Conservation (phyloP, 2,888 invertebrate species). For the Apodemia hepburni region DNA sequence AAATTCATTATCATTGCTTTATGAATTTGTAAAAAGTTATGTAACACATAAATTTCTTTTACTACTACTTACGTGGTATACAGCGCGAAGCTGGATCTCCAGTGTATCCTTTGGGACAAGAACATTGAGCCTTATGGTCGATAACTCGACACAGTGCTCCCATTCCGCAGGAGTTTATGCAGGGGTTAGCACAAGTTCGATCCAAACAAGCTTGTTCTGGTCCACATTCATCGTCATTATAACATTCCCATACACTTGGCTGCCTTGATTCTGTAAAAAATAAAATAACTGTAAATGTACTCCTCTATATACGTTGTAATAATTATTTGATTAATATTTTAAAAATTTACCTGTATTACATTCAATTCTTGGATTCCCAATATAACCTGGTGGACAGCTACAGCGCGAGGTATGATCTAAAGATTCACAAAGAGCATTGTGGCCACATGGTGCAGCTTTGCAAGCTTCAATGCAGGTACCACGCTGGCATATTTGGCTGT, state of each 20-base stretch:
- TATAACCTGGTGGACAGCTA: slow-evolving; percentile 87
- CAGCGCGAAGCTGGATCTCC: slow-evolving; percentile 88
- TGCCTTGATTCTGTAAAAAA: slow-evolving; percentile 58
- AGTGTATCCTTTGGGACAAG: slow-evolving; percentile 88
- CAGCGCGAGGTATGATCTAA: slow-evolving; percentile 88
- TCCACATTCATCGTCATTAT: slow-evolving; percentile 88
- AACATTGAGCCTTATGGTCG: slow-evolving; percentile 87
- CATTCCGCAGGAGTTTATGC: slow-evolving; percentile 86
- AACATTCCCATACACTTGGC: slow-evolving; percentile 83
- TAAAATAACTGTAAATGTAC: neutral
- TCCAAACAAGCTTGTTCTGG: slow-evolving; percentile 87
- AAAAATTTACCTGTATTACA: slow-evolving; percentile 80
- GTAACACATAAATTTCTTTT: neutral
- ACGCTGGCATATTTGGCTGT: slow-evolving; percentile 86
- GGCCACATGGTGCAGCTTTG: slow-evolving; percentile 87
- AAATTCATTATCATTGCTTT: neutral
- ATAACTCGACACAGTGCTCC: slow-evolving; percentile 92
- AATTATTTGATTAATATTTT: neutral
- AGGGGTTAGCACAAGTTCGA: slow-evolving; percentile 89
- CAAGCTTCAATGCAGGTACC: slow-evolving; percentile 91
- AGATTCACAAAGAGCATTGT: slow-evolving; percentile 90
- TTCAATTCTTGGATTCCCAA: slow-evolving; percentile 89
- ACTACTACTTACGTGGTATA: slow-evolving; percentile 85
- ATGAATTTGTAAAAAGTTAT: neutral
- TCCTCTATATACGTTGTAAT: neutral